A percentile compares a stretch with the other conserved stretches of the same genome.
Conservation (phyloP, 2,113 vertebrate genomes). For the Eurypyga helias region DNA sequence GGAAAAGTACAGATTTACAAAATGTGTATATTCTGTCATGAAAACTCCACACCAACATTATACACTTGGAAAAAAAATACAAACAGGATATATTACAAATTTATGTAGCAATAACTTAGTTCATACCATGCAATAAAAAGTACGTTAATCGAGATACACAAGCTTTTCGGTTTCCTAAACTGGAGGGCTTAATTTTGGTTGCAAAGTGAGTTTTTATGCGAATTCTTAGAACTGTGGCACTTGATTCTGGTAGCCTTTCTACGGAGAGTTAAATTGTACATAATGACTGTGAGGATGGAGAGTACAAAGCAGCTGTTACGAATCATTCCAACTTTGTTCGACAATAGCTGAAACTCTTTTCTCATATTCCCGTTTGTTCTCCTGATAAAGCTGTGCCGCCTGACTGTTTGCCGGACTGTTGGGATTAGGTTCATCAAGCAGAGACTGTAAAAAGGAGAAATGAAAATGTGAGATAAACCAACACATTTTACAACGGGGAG, state of each 20-base stretch:
- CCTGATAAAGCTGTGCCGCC: constrained; percentile 98
- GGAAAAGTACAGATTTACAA: constrained; percentile 88
- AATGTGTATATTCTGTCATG: constrained; percentile 85
- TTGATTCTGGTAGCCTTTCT: constrained; percentile 82
- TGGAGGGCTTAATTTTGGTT: constrained; percentile 73
- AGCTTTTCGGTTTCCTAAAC: constrained; percentile 85
- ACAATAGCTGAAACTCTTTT: constrained; percentile 98
- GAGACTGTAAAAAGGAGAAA: constrained; percentile 78
- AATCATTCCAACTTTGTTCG: constrained; percentile 99
- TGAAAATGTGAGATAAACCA: neutral
- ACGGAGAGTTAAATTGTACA: constrained; percentile 77
- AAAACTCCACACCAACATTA: constrained; percentile 90
- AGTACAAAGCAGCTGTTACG: constrained; percentile 81
- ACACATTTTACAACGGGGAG: neutral
- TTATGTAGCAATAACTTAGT: constrained; percentile 99
- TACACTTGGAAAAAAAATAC: constrained; percentile 90
- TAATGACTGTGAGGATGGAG: constrained; percentile 70
- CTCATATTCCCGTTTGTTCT: constrained; percentile 98
- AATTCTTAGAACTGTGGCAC: constrained; percentile 85
- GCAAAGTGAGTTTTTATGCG: constrained; percentile 66
- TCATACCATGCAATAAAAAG: constrained; percentile 98
- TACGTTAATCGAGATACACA: constrained; percentile 86
- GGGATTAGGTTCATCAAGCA: constrained; percentile 97
- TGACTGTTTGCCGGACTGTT: constrained; percentile 99
- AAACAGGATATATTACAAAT: constrained; percentile 97